These are phyloP conservation scores for Drosophila carrolli DNA, from an alignment of 1,140 invertebrate genomes.

Conservation along the genomic window DNA sequence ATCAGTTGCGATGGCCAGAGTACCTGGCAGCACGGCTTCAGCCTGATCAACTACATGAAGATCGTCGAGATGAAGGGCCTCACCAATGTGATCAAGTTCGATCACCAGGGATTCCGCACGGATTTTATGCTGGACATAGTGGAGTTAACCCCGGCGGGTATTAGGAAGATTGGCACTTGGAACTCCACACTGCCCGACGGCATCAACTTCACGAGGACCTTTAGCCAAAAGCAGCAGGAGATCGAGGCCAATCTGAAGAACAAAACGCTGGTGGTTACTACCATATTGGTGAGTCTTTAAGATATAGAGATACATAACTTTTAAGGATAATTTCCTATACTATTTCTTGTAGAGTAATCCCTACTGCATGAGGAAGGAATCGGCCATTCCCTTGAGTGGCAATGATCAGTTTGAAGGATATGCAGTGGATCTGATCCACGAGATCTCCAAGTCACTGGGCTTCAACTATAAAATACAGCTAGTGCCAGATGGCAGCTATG, in stretches of 20 bases:
- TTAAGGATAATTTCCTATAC: no score
- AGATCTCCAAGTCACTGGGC: constrained; percentile 94
- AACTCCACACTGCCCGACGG: constrained; percentile 91
- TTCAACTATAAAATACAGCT: constrained; percentile 95
- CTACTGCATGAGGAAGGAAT: constrained; percentile 95
- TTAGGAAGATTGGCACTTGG: constrained; percentile 95
- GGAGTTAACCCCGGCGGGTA: constrained; percentile 92
- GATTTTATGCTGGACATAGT: constrained; percentile 96
- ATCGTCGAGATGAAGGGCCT: constrained; percentile 96
- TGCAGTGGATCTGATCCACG: constrained; percentile 93
- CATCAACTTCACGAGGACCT: constrained; percentile 95
- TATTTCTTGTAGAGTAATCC: constrained; percentile 90
- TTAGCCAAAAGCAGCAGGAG: constrained; percentile 92
- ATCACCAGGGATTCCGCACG: constrained; percentile 95
- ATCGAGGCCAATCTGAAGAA: constrained; percentile 95
- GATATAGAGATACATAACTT: no score
- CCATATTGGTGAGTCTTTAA: constrained; percentile 91
- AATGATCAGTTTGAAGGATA: constrained; percentile 96
- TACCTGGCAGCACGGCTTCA: constrained; percentile 97
- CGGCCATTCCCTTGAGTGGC: constrained; percentile 91
- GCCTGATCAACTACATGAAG: constrained; percentile 99
- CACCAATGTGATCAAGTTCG: constrained; percentile 97
- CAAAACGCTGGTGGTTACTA: constrained; percentile 96
- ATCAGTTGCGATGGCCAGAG: constrained; percentile 95
- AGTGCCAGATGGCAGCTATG: constrained; percentile 93